Evolutionary conservation across 1,140 invertebrate species (phyloP).

Genomic region (Brachionus koreanus): DNA sequence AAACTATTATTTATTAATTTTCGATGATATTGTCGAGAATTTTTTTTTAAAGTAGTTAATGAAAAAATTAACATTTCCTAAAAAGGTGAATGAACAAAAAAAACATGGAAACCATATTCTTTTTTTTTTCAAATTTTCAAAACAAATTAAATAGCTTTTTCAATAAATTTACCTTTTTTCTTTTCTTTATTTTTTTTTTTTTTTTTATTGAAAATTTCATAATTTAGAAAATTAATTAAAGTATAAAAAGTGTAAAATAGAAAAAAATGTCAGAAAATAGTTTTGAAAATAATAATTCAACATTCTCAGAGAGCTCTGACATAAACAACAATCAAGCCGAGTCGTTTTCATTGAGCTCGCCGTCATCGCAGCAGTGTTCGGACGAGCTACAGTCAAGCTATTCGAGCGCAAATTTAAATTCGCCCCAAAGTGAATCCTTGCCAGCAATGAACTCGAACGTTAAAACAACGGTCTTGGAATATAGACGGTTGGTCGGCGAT

Average conservation of each 20-base stretch:
- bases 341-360: slow-evolving; percentile 14
- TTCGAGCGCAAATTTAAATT: slow-evolving; percentile 18
- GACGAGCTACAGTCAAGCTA: slow-evolving; percentile 17
- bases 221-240: slow-evolving; percentile 9
- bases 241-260: neutral
- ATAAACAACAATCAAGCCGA: slow-evolving; percentile 7
- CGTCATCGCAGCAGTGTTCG: slow-evolving; percentile 1
- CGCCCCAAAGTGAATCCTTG: neutral
- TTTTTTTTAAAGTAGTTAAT: neutral
- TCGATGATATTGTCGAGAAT: neutral
- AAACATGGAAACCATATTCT: neutral
- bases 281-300: slow-evolving; percentile 31
- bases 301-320: slow-evolving; percentile 18
- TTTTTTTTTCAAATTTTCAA: neutral
- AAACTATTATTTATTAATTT: neutral
- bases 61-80: neutral
- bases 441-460: slow-evolving; percentile 6
- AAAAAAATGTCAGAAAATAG: slow-evolving; percentile 33
- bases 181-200: slow-evolving; percentile 7
- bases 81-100: neutral
- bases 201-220: neutral
- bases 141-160: neutral
- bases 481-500: neutral
- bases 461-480: neutral
- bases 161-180: neutral